Percentiles rank a stretch among this genome's conserved stretches.
Evolutionary conservation across 2,113 vertebrate genomes (phyloP).

Genomic region (Elephantulus edwardii): DNA sequence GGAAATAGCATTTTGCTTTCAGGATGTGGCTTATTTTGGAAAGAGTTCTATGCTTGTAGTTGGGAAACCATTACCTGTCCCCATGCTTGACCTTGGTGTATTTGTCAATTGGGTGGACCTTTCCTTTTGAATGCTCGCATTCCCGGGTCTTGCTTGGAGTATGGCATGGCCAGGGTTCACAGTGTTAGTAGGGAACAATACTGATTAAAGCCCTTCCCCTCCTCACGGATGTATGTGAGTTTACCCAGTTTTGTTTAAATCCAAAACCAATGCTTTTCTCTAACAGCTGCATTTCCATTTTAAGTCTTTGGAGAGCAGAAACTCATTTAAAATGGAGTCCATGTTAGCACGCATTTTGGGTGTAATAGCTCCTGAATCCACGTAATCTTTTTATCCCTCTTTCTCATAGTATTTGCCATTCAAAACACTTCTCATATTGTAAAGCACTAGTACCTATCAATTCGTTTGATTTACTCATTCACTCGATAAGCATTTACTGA

Average conservation of each 20-base stretch:
- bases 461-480: not conserved
- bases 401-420: not conserved
- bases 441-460: not conserved
- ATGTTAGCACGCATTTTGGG: not conserved
- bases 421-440: not conserved
- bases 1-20: not conserved
- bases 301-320: not conserved
- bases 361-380: not conserved
- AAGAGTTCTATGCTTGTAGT: not conserved
- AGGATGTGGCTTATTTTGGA: not conserved
- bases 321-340: not conserved
- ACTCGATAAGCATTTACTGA: not conserved
- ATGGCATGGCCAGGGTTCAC: too few species aligned
- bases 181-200: not conserved
- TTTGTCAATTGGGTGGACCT: not conserved
- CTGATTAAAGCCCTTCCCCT: not conserved
- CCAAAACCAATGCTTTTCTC: not conserved
- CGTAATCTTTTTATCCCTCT: not conserved
- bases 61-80: fast-evolving
- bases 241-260: not conserved
- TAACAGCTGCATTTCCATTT: not conserved
- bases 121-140: too few species aligned
- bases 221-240: not conserved
- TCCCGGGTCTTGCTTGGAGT: not conserved
- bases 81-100: not conserved